Evolutionary conservation across 2,888 invertebrate species (phyloP).

Genomic region (Torymus texanus): DNA sequence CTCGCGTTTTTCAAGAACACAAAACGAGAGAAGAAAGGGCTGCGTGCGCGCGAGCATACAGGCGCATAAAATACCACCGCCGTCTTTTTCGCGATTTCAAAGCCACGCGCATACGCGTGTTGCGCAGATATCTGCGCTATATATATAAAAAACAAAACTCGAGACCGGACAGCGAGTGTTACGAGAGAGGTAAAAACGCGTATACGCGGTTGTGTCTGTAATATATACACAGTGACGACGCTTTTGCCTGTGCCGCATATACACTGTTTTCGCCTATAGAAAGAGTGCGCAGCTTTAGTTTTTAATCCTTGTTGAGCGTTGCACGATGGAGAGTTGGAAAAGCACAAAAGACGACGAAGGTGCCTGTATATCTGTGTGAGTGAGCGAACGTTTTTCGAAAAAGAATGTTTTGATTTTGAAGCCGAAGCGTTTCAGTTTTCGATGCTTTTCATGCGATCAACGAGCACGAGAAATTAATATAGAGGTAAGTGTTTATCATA

Average conservation of each 20-base stretch:
- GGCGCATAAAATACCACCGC: too few relatives aligned
- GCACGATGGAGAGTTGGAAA: not conserved
- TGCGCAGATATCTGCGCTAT: not conserved
- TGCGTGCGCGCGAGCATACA: not conserved
- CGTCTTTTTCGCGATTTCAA: conserved; percentile 15
- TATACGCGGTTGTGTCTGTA: not conserved
- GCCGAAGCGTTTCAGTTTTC: too few relatives aligned
- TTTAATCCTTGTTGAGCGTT: conserved; percentile 24
- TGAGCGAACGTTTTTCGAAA: not conserved
- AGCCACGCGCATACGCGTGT: not conserved
- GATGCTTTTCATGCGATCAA: too few relatives aligned
- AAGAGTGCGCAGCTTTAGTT: conserved; percentile 22
- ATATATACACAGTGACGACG: too few relatives aligned
- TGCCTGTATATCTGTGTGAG: not conserved
- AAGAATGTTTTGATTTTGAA: too few relatives aligned
- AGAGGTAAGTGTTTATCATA: too few relatives aligned
- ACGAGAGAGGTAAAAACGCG: not conserved
- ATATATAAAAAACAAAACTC: not conserved
- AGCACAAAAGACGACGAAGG: not conserved
- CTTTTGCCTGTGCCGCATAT: too few relatives aligned
- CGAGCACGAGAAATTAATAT: too few relatives aligned
- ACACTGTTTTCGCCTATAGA: not conserved
- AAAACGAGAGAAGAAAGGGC: conserved; percentile 5
- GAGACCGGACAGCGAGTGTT: conserved; percentile 7
- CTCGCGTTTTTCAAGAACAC: conserved; percentile 1